A percentile compares a stretch with the other conserved stretches of the same genome.
phyloP scores from a whole-genome alignment of 2,113 vertebrate genomes.

The Brachirus orientalis region DNA sequence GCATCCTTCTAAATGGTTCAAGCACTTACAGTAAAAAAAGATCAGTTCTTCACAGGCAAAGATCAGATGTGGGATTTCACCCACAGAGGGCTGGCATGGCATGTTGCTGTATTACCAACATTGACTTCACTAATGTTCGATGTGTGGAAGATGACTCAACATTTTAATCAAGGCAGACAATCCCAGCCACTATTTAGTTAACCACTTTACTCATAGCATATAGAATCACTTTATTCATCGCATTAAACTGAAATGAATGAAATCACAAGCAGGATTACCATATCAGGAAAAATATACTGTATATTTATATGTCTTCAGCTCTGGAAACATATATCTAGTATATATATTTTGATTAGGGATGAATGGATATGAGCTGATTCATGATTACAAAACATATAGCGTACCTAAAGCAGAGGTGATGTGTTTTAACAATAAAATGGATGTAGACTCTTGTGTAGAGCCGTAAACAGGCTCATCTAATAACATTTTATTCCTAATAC shows the following conservation, averaged over 20 bases:
- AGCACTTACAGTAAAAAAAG: background rate
- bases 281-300: too few relatives aligned
- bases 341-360: too few relatives aligned
- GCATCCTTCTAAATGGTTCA: slow-evolving; percentile 1
- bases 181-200: background rate
- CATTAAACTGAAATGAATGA: background rate
- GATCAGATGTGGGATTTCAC: background rate
- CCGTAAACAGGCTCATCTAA: too few relatives aligned
- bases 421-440: too few relatives aligned
- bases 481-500: too few relatives aligned
- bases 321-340: too few relatives aligned
- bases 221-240: background rate
- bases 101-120: background rate
- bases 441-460: too few relatives aligned
- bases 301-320: too few relatives aligned
- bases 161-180: background rate
- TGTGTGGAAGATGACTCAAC: background rate
- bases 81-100: background rate
- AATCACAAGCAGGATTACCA: too few relatives aligned
- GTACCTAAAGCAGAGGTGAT: too few relatives aligned
- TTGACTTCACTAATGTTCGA: background rate
- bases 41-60: background rate
- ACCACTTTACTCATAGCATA: background rate
- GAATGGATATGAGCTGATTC: too few relatives aligned
- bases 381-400: too few relatives aligned